Evolutionary conservation across 1,140 invertebrate genomes (phyloP).

Genomic region (Drosophila guanche): DNA sequence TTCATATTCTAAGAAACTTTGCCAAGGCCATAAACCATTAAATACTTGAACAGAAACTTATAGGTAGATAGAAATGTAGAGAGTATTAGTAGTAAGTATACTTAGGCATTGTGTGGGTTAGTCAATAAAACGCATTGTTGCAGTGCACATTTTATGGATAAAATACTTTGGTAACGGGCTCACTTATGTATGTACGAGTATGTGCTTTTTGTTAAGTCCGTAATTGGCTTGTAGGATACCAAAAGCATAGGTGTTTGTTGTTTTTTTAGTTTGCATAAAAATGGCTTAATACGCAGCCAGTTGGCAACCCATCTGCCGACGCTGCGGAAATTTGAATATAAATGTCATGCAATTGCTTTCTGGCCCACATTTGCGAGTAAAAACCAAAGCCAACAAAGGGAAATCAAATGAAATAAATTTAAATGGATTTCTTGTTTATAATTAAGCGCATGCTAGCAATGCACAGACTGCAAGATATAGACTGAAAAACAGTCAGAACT

Average conservation of each 20-base stretch:
- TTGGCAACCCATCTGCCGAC: constrained; percentile 15
- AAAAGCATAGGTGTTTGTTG: constrained; percentile 22
- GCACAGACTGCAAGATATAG: constrained; percentile 40
- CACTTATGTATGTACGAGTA: constrained; percentile 36
- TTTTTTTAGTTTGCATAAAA: constrained; percentile 12
- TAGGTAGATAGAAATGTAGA: neutral
- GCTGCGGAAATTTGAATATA: constrained; percentile 8
- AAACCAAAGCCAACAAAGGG: constrained; percentile 38
- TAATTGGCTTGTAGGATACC: constrained; percentile 31
- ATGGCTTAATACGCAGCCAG: neutral
- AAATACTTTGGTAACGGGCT: constrained; percentile 26
- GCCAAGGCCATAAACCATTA: constrained; percentile 62
- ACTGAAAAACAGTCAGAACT: constrained; percentile 1
- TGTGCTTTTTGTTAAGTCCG: constrained; percentile 26
- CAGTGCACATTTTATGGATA: constrained; percentile 46
- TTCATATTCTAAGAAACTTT: constrained; percentile 67
- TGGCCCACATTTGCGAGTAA: constrained; percentile 25
- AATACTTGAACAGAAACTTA: constrained; percentile 9
- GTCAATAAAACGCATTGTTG: constrained; percentile 30
- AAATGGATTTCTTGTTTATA: constrained; percentile 46
- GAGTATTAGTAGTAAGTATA: constrained; percentile 22
- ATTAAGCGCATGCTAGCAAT: constrained; percentile 74
- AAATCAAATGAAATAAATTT: constrained; percentile 31
- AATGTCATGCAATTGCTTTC: constrained; percentile 44
- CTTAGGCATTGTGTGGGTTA: constrained; percentile 36